A percentile compares a stretch with the other conserved stretches of the same genome.
phyloP scores from a whole-genome alignment of 2,888 invertebrate genomes.

The Synergus gifuensis region DNA sequence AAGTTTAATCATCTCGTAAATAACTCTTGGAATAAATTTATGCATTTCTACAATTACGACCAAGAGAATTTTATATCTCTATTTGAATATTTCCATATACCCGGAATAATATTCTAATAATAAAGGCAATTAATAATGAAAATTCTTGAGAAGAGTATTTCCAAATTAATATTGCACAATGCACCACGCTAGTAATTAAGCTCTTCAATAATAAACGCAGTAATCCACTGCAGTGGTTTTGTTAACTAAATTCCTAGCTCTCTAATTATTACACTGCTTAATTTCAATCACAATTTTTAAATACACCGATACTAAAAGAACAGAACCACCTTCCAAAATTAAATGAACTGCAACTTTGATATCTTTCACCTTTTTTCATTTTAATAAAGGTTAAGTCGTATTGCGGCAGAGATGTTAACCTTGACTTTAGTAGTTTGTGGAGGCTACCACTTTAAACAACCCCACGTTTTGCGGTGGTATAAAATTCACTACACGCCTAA shows the following conservation, averaged over 20 bases:
- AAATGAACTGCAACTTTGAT: conserved; percentile 9
- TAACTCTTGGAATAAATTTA: too few relatives aligned
- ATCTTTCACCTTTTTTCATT: not conserved
- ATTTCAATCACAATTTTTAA: not conserved
- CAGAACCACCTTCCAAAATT: not conserved
- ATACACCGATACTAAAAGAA: not conserved
- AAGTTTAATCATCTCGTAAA: too few relatives aligned
- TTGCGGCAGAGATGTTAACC: conserved; percentile 11
- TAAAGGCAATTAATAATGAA: not conserved
- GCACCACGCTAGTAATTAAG: not conserved
- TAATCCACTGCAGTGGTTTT: not conserved
- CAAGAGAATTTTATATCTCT: too few relatives aligned
- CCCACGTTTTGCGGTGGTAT: not conserved
- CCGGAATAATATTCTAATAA: too few relatives aligned
- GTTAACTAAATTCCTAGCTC: not conserved
- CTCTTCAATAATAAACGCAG: not conserved
- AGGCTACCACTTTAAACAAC: not conserved
- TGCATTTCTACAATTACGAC: too few relatives aligned
- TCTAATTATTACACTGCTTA: not conserved
- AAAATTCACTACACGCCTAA: not conserved
- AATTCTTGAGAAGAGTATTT: not conserved
- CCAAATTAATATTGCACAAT: not conserved
- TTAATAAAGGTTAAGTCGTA: conserved; percentile 23
- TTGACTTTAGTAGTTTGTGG: conserved; percentile 18
- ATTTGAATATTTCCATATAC: not conserved